Percentiles rank a stretch among this genome's conserved stretches.
Conservation (phyloP, 53 echinoderm and acorn worm species). For the Henricia sp. region DNA sequence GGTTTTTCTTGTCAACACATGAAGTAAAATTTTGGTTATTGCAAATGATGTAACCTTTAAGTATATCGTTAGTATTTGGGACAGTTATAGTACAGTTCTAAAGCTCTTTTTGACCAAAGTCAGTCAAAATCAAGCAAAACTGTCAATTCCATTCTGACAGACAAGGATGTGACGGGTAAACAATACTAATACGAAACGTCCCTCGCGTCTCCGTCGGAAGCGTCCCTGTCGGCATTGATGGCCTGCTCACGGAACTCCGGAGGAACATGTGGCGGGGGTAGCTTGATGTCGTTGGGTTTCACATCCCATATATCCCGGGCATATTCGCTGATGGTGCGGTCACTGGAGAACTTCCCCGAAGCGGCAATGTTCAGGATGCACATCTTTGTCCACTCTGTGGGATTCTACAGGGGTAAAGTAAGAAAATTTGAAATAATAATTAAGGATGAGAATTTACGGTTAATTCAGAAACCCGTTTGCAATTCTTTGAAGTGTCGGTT, state of each 20-base stretch:
- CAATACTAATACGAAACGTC: constrained; percentile 7
- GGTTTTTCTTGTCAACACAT: too few relatives aligned
- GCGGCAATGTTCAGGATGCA: constrained; percentile 95
- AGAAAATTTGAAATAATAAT: not conserved
- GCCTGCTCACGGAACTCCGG: constrained; percentile 59
- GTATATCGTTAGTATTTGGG: too few relatives aligned
- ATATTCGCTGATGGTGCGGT: constrained; percentile 91
- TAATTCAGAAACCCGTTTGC: too few relatives aligned
- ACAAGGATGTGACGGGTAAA: too few relatives aligned
- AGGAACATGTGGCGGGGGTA: constrained; percentile 87
- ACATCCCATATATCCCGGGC: constrained; percentile 97
- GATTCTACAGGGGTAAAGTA: constrained; percentile 25
- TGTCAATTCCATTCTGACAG: too few relatives aligned
- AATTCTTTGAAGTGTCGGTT: too few relatives aligned
- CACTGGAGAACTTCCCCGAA: constrained; percentile 98
- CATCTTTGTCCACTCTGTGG: constrained; percentile 78
- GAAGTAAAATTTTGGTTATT: too few relatives aligned
- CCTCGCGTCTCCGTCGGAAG: constrained; percentile 1
- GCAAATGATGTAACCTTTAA: too few relatives aligned
- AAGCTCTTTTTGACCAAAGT: too few relatives aligned
- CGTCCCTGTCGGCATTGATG: constrained; percentile 25
- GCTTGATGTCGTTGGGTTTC: constrained; percentile 82
- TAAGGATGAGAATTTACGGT: too few relatives aligned
- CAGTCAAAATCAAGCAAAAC: too few relatives aligned
- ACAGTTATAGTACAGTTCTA: too few relatives aligned